Evolutionary conservation across 2,888 invertebrate species (phyloP).

Genomic region (Cyclophora albipunctata): DNA sequence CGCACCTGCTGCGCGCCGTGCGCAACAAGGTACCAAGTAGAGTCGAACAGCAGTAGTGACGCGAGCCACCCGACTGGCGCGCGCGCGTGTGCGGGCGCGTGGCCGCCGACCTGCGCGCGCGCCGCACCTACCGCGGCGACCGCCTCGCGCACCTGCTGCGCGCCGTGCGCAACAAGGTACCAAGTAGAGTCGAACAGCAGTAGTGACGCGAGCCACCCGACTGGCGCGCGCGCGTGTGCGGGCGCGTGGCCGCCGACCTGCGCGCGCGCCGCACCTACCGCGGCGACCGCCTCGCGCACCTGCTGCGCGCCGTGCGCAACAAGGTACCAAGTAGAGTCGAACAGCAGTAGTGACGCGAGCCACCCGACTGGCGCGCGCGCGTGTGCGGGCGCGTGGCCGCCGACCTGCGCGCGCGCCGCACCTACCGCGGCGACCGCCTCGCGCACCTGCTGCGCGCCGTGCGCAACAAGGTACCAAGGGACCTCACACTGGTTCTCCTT

Average conservation of each 20-base stretch:
- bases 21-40: constrained; percentile 96
- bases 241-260: constrained; percentile 90
- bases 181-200: constrained; percentile 90
- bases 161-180: constrained; percentile 95
- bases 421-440: constrained; percentile 91
- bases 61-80: constrained; percentile 90
- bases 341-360: constrained; percentile 73
- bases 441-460: constrained; percentile 94
- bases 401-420: constrained; percentile 92
- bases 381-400: constrained; percentile 89
- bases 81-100: constrained; percentile 86
- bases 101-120: constrained; percentile 92
- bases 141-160: constrained; percentile 93
- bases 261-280: constrained; percentile 93
- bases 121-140: constrained; percentile 92
- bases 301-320: constrained; percentile 94
- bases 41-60: constrained; percentile 80
- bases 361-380: constrained; percentile 91
- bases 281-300: constrained; percentile 90
- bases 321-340: constrained; percentile 96
- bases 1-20: constrained; percentile 94
- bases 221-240: constrained; percentile 90
- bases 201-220: constrained; percentile 80
- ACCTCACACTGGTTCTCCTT: no score
- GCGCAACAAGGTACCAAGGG: constrained; percentile 93